Evolutionary conservation across 2,888 invertebrate genomes (phyloP).

Genomic region (Congeria kusceri): DNA sequence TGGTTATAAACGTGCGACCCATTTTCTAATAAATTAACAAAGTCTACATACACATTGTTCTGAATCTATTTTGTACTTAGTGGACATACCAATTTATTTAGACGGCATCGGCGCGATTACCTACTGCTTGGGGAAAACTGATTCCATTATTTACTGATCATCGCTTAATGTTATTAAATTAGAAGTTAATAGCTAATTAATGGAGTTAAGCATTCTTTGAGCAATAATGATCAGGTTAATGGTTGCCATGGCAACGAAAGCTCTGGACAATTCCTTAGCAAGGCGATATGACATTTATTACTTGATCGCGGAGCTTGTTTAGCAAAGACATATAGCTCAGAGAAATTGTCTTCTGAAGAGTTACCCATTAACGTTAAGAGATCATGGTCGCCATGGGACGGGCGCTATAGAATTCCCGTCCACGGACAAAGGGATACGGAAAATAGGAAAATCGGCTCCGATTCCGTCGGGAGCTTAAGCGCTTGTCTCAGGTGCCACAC

Average conservation of each 20-base stretch:
- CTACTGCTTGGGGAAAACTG: slow-evolving; percentile 39
- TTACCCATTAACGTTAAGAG: slow-evolving; percentile 54
- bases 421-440: slow-evolving; percentile 55
- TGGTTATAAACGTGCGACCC: too few relatives aligned
- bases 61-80: slow-evolving; percentile 16
- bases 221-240: slow-evolving; percentile 27
- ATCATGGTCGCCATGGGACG: slow-evolving; percentile 42
- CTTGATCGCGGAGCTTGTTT: slow-evolving; percentile 11
- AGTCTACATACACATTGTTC: too few relatives aligned
- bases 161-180: slow-evolving; percentile 70
- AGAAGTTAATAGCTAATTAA: slow-evolving; percentile 74
- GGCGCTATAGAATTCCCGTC: slow-evolving; percentile 50
- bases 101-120: slow-evolving; percentile 27
- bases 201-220: slow-evolving; percentile 66
- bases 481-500: slow-evolving; percentile 63
- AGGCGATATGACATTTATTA: slow-evolving; percentile 12
- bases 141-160: slow-evolving; percentile 55
- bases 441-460: slow-evolving; percentile 39
- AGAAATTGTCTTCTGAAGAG: background rate
- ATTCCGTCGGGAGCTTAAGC: slow-evolving; percentile 33
- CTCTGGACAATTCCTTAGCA: background rate
- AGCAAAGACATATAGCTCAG: background rate
- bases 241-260: background rate
- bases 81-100: slow-evolving; percentile 7
- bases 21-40: too few relatives aligned